Evolutionary conservation across 2,797 vertebrate genomes (phyloP).

Genomic region (Antennarius maculatus): DNA sequence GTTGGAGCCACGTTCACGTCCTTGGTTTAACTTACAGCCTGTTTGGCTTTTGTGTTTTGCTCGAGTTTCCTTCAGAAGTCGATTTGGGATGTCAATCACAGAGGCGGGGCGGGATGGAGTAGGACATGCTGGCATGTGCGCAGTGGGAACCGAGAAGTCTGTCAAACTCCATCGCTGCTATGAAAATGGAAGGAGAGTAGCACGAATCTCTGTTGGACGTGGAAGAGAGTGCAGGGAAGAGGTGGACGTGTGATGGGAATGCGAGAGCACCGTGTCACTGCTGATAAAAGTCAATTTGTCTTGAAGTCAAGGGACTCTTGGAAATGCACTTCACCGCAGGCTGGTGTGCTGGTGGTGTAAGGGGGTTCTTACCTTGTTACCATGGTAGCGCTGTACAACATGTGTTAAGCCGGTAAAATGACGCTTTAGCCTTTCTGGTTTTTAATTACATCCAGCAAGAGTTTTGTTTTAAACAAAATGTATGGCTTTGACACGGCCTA

Average conservation of each 20-base stretch:
- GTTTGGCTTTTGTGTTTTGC: conserved; percentile 45
- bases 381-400: conserved; percentile 10
- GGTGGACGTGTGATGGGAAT: conserved; percentile 57
- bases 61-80: conserved; percentile 29
- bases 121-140: conserved; percentile 39
- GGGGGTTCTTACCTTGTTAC: conserved; percentile 35
- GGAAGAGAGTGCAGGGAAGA: conserved; percentile 27
- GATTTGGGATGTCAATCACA: conserved; percentile 38
- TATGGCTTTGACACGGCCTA: not conserved
- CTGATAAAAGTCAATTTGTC: conserved; percentile 68
- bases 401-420: not conserved
- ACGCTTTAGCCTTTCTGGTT: too few species aligned
- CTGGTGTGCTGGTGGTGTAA: conserved; percentile 38
- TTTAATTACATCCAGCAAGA: not conserved
- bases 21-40: conserved; percentile 52
- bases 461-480: not conserved
- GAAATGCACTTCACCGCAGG: conserved; percentile 42
- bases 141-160: conserved; percentile 51
- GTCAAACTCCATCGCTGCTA: conserved; percentile 66
- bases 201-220: conserved; percentile 40
- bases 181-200: conserved; percentile 49
- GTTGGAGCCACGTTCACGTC: conserved; percentile 45
- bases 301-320: conserved; percentile 50
- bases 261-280: conserved; percentile 54
- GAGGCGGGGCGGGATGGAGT: conserved; percentile 36